Evolutionary conservation across 2,113 vertebrate genomes (phyloP).

Genomic region (Axis porcinus): DNA sequence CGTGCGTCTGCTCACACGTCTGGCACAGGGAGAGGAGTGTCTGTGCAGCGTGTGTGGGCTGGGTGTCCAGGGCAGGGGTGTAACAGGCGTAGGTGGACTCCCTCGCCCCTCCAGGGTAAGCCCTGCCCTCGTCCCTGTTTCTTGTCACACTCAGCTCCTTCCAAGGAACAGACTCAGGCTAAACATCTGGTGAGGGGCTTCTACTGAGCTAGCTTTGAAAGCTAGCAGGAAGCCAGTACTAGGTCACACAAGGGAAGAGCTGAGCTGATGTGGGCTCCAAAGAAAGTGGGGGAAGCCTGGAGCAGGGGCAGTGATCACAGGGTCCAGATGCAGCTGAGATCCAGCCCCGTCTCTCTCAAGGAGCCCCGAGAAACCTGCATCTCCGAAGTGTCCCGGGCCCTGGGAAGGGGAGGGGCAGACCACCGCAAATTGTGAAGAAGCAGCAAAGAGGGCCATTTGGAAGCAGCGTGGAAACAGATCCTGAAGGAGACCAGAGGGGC

Average conservation of each 20-base stretch:
- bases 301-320: not conserved
- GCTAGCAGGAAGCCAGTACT: constrained; percentile 44
- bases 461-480: not conserved
- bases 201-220: constrained; percentile 45
- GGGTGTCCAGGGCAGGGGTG: not conserved
- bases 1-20: not conserved
- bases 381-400: not conserved
- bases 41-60: not conserved
- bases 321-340: not conserved
- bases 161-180: not conserved
- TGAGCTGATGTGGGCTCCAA: constrained; percentile 38
- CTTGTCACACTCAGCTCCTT: not conserved
- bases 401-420: not conserved
- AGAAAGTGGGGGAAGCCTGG: not conserved
- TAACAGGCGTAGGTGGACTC: not conserved
- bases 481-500: not conserved
- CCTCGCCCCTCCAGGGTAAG: too few species aligned
- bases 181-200: not conserved
- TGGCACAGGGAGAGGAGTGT: not conserved
- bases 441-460: not conserved
- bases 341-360: not conserved
- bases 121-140: not conserved
- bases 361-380: not conserved
- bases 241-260: not conserved
- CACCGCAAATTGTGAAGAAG: not conserved